phyloP scores from a whole-genome alignment of 2,888 invertebrate species.

The Halictus quadricinctus region DNA sequence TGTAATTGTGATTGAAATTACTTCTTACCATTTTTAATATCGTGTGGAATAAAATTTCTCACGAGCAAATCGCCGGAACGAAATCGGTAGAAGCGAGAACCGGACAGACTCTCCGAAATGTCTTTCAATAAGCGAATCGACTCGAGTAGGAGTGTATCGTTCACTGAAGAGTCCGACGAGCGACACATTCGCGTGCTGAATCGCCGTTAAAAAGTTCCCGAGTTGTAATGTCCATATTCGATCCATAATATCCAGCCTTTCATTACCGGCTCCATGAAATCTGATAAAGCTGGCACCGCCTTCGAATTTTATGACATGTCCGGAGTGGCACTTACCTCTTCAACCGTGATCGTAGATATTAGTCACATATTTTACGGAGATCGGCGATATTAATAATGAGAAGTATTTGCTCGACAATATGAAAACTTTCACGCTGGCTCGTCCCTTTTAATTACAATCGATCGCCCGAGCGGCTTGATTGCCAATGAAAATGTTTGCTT shows the following conservation, averaged over 20 bases:
- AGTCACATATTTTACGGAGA: slow-evolving; percentile 19
- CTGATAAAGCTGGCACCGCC: slow-evolving; percentile 12
- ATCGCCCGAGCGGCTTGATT: not conserved
- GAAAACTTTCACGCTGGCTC: not conserved
- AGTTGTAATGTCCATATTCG: slow-evolving; percentile 36
- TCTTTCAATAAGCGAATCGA: not conserved
- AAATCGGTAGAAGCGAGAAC: not conserved
- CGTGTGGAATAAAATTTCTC: not conserved
- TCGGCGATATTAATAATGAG: not conserved
- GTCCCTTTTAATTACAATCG: not conserved
- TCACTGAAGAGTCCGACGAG: slow-evolving; percentile 8
- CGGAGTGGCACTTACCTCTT: not conserved
- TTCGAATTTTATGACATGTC: slow-evolving; percentile 27
- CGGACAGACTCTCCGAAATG: not conserved
- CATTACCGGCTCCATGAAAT: slow-evolving; percentile 21
- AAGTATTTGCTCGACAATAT: not conserved
- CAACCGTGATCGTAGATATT: slow-evolving; percentile 15
- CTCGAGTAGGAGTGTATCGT: slow-evolving; percentile 22
- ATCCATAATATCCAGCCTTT: slow-evolving; percentile 29
- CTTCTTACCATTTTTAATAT: not conserved
- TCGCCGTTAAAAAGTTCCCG: slow-evolving; percentile 27
- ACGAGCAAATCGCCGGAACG: not conserved
- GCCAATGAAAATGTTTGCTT: not conserved
- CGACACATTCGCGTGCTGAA: slow-evolving; percentile 28
- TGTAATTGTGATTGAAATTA: too few relatives aligned